A percentile compares a stretch with the other conserved stretches of the same genome.
Conservation (phyloP, 92 coral and sea anemone species). For the Palythoa caribaeorum region DNA sequence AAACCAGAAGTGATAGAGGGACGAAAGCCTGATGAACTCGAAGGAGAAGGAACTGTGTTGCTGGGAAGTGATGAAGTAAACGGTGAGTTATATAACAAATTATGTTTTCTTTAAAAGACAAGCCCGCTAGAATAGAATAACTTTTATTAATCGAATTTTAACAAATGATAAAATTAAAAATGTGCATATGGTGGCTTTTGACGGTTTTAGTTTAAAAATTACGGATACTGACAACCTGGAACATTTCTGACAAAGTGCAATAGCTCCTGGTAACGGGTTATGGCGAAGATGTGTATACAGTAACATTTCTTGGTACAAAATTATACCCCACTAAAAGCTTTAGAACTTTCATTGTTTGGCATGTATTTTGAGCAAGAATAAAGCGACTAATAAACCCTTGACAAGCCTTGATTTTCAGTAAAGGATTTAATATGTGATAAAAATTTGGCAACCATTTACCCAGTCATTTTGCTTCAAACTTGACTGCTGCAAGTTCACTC, state of each 20-base stretch:
- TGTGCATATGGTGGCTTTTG: neutral
- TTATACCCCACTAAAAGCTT: no score
- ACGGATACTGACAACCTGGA: neutral
- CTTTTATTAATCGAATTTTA: neutral
- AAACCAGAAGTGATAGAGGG: slow-evolving; percentile 8
- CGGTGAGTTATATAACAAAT: neutral
- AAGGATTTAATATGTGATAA: no score
- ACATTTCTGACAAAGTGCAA: slow-evolving; percentile 11
- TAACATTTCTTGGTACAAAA: no score
- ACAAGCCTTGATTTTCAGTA: no score
- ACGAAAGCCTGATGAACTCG: neutral
- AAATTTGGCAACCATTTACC: no score
- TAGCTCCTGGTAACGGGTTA: slow-evolving; percentile 9
- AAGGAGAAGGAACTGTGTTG: neutral
- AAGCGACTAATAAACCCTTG: no score
- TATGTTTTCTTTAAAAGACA: neutral
- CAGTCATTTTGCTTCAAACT: no score
- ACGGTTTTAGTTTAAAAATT: neutral
- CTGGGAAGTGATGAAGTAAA: neutral
- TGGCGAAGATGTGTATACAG: no score
- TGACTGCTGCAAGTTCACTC: no score
- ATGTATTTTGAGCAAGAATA: no score
- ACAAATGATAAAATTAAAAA: neutral
- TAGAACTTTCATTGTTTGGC: no score
- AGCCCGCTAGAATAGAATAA: neutral